A percentile compares a stretch with the other conserved stretches of the same genome.
Evolutionary conservation across 2,113 vertebrate species (phyloP).

Genomic region (Phalacrocorax brasilianus): DNA sequence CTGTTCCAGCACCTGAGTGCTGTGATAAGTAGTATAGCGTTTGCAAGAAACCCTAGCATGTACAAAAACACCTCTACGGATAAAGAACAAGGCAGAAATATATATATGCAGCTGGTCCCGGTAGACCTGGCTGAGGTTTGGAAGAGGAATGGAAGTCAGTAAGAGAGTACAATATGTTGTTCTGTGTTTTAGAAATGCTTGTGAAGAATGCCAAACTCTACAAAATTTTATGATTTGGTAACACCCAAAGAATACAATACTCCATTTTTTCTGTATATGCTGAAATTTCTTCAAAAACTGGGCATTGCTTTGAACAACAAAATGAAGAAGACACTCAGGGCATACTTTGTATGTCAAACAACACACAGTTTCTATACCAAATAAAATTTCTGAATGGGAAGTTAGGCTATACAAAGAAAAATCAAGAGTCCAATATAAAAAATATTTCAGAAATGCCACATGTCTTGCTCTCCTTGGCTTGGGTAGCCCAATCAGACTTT

Average conservation of each 20-base stretch:
- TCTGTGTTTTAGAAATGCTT: neutral
- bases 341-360: neutral
- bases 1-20: neutral
- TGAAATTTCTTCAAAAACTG: neutral
- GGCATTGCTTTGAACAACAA: neutral
- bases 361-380: neutral
- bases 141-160: neutral
- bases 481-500: neutral
- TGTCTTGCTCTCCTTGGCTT: neutral
- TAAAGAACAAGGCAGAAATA: neutral
- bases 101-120: neutral
- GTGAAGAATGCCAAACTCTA: neutral
- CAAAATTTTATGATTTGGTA: neutral
- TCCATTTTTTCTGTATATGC: neutral
- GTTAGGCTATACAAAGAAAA: neutral
- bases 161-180: neutral
- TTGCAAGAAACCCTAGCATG: neutral
- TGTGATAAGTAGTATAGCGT: neutral
- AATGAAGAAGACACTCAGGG: neutral
- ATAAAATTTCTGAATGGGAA: neutral
- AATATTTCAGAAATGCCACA: neutral
- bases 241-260: neutral
- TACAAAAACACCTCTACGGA: neutral
- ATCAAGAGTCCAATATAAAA: neutral
- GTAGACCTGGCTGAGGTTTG: neutral